phyloP scores from a whole-genome alignment of 2,113 vertebrate genomes.

The Scopus umbretta region DNA sequence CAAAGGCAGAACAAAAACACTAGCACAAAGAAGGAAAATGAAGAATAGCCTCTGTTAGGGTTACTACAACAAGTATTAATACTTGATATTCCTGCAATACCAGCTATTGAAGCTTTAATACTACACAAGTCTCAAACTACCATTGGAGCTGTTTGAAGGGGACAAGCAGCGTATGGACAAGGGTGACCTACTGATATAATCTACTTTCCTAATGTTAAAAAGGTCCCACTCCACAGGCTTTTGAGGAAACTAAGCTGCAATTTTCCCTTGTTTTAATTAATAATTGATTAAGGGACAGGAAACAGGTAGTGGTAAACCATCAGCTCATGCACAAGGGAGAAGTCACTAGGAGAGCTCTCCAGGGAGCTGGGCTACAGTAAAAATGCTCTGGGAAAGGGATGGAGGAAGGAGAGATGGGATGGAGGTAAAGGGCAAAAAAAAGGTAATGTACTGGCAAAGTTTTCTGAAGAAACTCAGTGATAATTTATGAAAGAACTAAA shows the following conservation, averaged over 20 bases:
- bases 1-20: not conserved
- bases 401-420: not conserved
- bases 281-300: not conserved
- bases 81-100: not conserved
- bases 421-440: not conserved
- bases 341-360: not conserved
- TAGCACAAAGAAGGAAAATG: not conserved
- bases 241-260: not conserved
- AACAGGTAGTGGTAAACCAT: not conserved
- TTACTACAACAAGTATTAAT: not conserved
- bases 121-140: not conserved
- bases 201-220: not conserved
- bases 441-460: not conserved
- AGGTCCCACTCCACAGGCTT: not conserved
- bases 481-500: not conserved
- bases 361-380: not conserved
- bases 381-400: not conserved
- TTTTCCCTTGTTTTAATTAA: not conserved
- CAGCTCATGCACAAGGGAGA: fast-evolving
- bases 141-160: not conserved
- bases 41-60: not conserved
- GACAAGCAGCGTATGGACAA: not conserved
- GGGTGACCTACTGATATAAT: too few species aligned
- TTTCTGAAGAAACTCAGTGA: not conserved
- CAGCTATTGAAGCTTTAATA: not conserved